Base-by-base conservation (phyloP, 2,888 invertebrate genomes). In the Orthosia gothica region DNA sequence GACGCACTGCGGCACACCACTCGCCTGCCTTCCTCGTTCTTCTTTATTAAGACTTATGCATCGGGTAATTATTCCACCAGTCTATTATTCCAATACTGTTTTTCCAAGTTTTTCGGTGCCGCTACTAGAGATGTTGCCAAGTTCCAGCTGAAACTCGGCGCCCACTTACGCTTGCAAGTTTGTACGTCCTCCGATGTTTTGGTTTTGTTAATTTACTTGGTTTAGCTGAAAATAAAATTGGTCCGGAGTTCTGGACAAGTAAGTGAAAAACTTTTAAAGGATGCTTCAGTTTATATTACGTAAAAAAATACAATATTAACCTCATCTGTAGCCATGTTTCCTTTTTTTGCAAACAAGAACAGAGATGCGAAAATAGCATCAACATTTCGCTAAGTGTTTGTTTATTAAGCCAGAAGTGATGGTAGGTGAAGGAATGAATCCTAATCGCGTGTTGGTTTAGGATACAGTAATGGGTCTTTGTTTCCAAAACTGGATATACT, bases 1-100 rank as follows among this genome's bases (percentile, higher is more conserved):
- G 75, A 92, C 95, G 96, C 95, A 95, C 91, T 95, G 96, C 95
- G 95, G 93, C 92, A 94, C 74, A 80, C 82, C 83, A 84, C 88
- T 84, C 82, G 77, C 81, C 81, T 80, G 79, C 73, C 76, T 88
- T 84, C 76, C 83, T 79, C 82, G 70, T 82, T 87, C 87, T 81
- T 88, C 86, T 82, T 86, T 89, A 87, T 84, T 85, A 85, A 87
- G 82, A 80, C 81, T 81, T 81, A 81, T 87, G 85, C 75, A 87
- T 87, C 77, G 79, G 77, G 61, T 85, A 85, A 87, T 87, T 87
- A 85, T 61, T 64, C 75, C 55, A 66, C 50, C 47, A 63, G 58
- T 62, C 69, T 83, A 77, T 76, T 71, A 74, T 50, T 79, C 47
- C 66, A 66, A 66, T 85, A 82, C 73, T 62, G 73, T 68, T 79